Percentiles rank a stretch among this genome's conserved stretches.
phyloP scores from a whole-genome alignment of 2,113 vertebrate genomes.

The Cinclus mexicanus region DNA sequence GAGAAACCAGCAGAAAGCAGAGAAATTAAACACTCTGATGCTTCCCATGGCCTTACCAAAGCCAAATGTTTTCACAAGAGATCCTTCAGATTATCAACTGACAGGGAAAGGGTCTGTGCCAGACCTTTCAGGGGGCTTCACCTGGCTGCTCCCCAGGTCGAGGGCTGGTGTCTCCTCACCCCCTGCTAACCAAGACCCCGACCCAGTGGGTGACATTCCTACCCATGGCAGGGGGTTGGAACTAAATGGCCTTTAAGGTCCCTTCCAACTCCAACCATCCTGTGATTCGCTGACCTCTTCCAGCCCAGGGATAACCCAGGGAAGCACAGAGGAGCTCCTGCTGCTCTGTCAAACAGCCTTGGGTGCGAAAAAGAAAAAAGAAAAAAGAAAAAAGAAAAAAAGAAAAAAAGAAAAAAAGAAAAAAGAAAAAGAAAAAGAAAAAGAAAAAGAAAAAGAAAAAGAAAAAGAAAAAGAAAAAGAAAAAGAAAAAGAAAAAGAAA shows the following conservation, averaged over 20 bases:
- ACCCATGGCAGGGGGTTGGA: background rate
- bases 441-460: fast-evolving
- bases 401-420: fast-evolving
- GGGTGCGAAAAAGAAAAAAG: fast-evolving
- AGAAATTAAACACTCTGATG: background rate
- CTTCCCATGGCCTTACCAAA: background rate
- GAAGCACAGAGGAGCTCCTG: background rate
- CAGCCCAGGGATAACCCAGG: background rate
- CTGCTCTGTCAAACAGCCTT: background rate
- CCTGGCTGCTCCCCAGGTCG: background rate
- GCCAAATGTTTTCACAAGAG: background rate
- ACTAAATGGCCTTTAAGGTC: background rate
- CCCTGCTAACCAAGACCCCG: background rate
- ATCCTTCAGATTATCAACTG: background rate
- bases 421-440: background rate
- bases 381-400: too few relatives aligned
- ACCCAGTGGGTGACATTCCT: background rate
- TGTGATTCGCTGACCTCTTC: background rate
- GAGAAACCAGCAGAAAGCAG: background rate
- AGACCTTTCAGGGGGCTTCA: background rate
- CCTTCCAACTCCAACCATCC: background rate
- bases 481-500: too few relatives aligned
- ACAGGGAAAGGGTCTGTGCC: background rate
- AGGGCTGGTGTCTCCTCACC: background rate
- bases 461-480: too few relatives aligned